A percentile compares a stretch with the other conserved stretches of the same genome.
These are phyloP conservation scores for Lithobates pipiens DNA, from an alignment of 2,797 vertebrate species.

Conservation along the genomic window DNA sequence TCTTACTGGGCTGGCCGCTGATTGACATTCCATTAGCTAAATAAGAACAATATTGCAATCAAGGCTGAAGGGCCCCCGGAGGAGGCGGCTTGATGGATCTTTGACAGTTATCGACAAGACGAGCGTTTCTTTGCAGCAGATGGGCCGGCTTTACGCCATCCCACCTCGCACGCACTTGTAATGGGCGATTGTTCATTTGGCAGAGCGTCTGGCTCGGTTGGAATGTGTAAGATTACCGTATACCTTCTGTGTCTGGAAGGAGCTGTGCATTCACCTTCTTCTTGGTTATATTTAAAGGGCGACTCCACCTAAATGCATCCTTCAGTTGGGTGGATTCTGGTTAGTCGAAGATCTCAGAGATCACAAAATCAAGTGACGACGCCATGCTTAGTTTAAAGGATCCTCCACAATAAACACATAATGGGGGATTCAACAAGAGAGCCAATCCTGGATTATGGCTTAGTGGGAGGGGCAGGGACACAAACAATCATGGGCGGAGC, in stretches of 20 bases:
- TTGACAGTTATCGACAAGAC: conserved; percentile 45
- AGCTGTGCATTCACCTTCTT: no score
- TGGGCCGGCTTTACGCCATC: neutral
- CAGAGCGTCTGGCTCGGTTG: neutral
- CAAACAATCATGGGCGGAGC: no score
- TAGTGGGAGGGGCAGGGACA: no score
- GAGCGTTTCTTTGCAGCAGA: conserved; percentile 37
- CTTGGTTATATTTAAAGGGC: no score
- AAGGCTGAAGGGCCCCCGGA: conserved; percentile 37
- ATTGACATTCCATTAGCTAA: conserved; percentile 55
- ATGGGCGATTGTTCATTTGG: conserved; percentile 11
- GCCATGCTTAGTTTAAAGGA: no score
- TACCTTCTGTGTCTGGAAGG: neutral
- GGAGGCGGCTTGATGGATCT: conserved; percentile 28
- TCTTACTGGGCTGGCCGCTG: conserved; percentile 25
- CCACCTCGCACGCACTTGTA: conserved; percentile 7
- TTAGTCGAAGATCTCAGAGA: no score
- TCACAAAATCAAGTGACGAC: no score
- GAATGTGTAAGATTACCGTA: neutral
- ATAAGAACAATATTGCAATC: conserved; percentile 53
- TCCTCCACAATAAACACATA: no score
- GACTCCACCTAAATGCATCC: no score
- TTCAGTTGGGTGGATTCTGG: no score
- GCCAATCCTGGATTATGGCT: no score
- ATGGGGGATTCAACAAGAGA: no score